phyloP scores from a whole-genome alignment of 2,888 invertebrate species.

The Cosmorhoe ocellata region DNA sequence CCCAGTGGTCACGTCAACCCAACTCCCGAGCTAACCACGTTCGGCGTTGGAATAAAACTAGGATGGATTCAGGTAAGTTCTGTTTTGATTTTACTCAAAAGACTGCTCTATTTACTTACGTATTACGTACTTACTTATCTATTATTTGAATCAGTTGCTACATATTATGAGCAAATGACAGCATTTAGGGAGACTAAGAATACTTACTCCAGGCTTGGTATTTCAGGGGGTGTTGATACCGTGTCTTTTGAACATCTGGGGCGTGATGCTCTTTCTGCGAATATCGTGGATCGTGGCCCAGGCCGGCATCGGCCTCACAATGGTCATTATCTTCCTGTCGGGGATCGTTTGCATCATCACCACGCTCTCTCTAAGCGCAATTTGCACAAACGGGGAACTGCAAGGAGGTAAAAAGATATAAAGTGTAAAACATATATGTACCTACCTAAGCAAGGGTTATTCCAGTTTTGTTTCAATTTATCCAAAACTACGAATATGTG shows the following conservation, averaged over 20 bases:
- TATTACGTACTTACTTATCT: too few species aligned
- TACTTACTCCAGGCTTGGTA: neutral
- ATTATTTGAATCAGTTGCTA: too few species aligned
- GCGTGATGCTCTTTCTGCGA: slow-evolving; percentile 98
- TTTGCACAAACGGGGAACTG: slow-evolving; percentile 97
- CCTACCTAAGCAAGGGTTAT: too few species aligned
- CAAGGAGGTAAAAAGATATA: slow-evolving; percentile 89
- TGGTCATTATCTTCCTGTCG: slow-evolving; percentile 79
- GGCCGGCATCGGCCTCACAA: slow-evolving; percentile 89
- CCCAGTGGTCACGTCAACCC: slow-evolving; percentile 27
- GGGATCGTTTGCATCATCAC: slow-evolving; percentile 89
- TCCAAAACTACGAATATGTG: too few species aligned
- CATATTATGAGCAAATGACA: too few species aligned
- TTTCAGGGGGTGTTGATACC: slow-evolving; percentile 91
- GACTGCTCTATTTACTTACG: too few species aligned
- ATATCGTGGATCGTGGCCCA: slow-evolving; percentile 98
- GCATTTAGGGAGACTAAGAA: too few species aligned
- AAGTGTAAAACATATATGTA: too few species aligned
- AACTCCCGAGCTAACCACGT: slow-evolving; percentile 50
- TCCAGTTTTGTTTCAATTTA: too few species aligned
- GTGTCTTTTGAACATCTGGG: slow-evolving; percentile 98
- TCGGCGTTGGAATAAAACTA: slow-evolving; percentile 84
- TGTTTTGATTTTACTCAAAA: too few species aligned
- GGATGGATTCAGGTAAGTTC: slow-evolving; percentile 88
- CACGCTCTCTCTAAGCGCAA: slow-evolving; percentile 92